Evolutionary conservation across 2,113 vertebrate species (phyloP).

Genomic region (Sebastes fasciatus): DNA sequence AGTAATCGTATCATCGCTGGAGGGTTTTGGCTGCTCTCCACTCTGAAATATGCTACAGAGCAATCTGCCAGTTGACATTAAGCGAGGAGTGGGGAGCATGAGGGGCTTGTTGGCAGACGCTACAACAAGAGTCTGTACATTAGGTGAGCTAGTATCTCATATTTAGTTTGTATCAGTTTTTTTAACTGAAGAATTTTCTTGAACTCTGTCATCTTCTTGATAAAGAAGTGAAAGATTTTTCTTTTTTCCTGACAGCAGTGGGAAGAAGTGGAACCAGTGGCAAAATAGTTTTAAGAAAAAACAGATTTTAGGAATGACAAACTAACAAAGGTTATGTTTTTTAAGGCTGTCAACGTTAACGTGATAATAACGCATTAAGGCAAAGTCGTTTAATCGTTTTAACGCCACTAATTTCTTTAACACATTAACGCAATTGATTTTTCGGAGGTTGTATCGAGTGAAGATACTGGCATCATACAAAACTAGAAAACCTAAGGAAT

Average conservation of each 20-base stretch:
- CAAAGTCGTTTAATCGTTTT: too few species aligned
- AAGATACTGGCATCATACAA: too few species aligned
- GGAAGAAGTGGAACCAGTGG: background rate
- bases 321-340: background rate
- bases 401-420: too few species aligned
- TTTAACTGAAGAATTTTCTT: too few species aligned
- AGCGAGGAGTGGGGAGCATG: background rate
- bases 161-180: background rate
- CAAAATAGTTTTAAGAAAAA: background rate
- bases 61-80: conserved; percentile 20
- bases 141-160: too few species aligned
- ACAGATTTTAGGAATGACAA: background rate
- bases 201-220: too few species aligned
- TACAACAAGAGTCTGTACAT: background rate
- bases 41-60: conserved; percentile 20
- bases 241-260: background rate
- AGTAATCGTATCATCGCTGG: conserved; percentile 22
- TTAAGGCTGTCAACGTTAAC: too few species aligned
- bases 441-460: too few species aligned
- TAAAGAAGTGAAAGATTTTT: too few species aligned
- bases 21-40: conserved; percentile 28
- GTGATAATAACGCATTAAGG: too few species aligned
- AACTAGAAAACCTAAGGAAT: too few species aligned
- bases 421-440: too few species aligned
- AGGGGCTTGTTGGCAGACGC: background rate